Evolutionary conservation across 2,113 vertebrate species (phyloP).

Genomic region (Artemisiospiza belli): DNA sequence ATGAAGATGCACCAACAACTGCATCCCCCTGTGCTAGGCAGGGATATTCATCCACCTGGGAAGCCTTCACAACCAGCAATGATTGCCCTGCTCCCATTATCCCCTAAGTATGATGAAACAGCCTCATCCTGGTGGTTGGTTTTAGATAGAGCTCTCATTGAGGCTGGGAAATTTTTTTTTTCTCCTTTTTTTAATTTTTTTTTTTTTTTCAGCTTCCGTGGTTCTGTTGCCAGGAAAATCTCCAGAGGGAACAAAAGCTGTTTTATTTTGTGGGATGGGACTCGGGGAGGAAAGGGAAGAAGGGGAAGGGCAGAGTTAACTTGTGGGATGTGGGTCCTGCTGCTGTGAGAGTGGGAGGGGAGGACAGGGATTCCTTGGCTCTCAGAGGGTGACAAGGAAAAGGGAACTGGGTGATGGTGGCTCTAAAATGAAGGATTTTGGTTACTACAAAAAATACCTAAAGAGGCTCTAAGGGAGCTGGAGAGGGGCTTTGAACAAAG

Average conservation of each 20-base stretch:
- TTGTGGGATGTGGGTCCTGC: background rate
- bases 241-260: background rate
- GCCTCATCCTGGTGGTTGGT: background rate
- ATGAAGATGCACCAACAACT: too few species aligned
- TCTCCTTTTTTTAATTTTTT: too few species aligned
- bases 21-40: background rate
- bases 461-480: background rate
- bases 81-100: background rate
- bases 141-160: slow-evolving; percentile 19
- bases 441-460: too few species aligned
- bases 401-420: background rate
- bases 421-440: background rate
- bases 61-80: background rate
- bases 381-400: accelerated
- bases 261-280: background rate
- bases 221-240: slow-evolving; percentile 22
- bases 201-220: background rate
- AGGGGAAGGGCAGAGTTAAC: background rate
- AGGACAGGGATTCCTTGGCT: background rate
- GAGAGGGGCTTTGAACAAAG: background rate
- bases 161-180: background rate
- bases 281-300: background rate
- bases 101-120: background rate
- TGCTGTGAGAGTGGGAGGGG: background rate
- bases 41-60: background rate